These are phyloP conservation scores for Typhlichthys eigenmanni DNA, from an alignment of 2,797 vertebrate genomes.

Conservation along the genomic window DNA sequence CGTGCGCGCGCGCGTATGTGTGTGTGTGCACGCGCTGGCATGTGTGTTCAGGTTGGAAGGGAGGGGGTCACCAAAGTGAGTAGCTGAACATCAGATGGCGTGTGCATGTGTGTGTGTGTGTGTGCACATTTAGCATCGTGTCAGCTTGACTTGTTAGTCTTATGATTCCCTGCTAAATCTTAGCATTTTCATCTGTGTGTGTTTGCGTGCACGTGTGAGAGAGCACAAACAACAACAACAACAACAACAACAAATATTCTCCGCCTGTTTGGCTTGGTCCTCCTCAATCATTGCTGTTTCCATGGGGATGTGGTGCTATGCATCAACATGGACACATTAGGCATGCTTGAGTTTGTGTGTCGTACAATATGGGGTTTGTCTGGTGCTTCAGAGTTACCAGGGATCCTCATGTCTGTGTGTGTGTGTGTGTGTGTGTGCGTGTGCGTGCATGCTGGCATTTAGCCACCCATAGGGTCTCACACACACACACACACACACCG, in stretches of 20 bases:
- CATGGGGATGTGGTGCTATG: slow-evolving; percentile 68
- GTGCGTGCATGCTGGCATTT: slow-evolving; percentile 21
- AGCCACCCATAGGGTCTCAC: background rate
- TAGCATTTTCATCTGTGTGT: slow-evolving; percentile 50
- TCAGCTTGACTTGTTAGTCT: slow-evolving; percentile 40
- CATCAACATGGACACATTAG: slow-evolving; percentile 86
- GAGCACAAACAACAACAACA: background rate
- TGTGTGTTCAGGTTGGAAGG: slow-evolving; percentile 6
- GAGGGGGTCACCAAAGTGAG: slow-evolving; percentile 38
- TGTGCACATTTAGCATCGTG: slow-evolving; percentile 49
- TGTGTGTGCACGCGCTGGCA: slow-evolving; percentile 23
- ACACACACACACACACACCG: slow-evolving; percentile 2
- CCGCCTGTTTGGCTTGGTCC: too few species aligned
- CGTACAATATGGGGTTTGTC: slow-evolving; percentile 62
- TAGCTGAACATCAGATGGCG: slow-evolving; percentile 64
- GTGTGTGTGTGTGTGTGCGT: slow-evolving; percentile 14
- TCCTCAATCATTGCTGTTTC: slow-evolving; percentile 64
- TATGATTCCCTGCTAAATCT: slow-evolving; percentile 32
- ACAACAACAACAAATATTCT: too few species aligned
- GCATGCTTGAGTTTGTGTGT: slow-evolving; percentile 76
- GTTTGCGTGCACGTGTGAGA: slow-evolving; percentile 17
- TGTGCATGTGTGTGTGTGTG: slow-evolving; percentile 9
- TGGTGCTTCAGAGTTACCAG: too few species aligned
- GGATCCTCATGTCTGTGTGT: background rate
- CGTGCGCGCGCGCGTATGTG: slow-evolving; percentile 23